Conservation (phyloP, 2,888 invertebrate genomes). For the Cremastinae sp. region DNA sequence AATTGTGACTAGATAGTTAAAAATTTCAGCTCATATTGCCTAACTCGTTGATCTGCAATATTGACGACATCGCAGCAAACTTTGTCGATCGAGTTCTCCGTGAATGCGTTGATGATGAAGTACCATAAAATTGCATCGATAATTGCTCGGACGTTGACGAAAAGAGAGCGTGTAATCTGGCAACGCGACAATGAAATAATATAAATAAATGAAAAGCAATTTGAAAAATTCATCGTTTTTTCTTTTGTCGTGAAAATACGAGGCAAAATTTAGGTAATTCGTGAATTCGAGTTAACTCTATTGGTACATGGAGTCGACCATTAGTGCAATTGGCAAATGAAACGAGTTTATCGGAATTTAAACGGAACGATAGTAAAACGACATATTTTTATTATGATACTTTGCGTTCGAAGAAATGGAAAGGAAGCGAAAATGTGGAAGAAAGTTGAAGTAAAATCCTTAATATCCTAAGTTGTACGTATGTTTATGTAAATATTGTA, state of each 20-base stretch:
- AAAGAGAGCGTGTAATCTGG: slow-evolving; percentile 33
- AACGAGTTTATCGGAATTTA: slow-evolving; percentile 58
- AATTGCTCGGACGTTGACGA: slow-evolving; percentile 45
- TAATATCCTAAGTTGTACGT: slow-evolving; percentile 76
- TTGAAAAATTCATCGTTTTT: slow-evolving; percentile 37
- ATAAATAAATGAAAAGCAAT: slow-evolving; percentile 21
- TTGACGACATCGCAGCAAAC: slow-evolving; percentile 53
- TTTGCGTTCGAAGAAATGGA: slow-evolving; percentile 63
- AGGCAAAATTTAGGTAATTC: slow-evolving; percentile 54
- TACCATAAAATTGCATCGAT: slow-evolving; percentile 39
- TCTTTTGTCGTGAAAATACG: slow-evolving; percentile 15
- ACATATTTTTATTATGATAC: slow-evolving; percentile 70
- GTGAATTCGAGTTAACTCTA: slow-evolving; percentile 48
- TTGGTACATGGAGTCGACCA: slow-evolving; percentile 33
- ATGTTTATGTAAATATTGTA: slow-evolving; percentile 79
- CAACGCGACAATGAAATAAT: slow-evolving; percentile 24
- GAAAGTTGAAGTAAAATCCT: slow-evolving; percentile 57
- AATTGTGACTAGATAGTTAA: slow-evolving; percentile 64
- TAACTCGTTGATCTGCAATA: slow-evolving; percentile 58
- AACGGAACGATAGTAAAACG: slow-evolving; percentile 59
- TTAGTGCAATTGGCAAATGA: slow-evolving; percentile 68
- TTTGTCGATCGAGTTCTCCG: slow-evolving; percentile 51
- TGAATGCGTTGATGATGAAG: slow-evolving; percentile 47
- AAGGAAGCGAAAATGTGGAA: slow-evolving; percentile 23
- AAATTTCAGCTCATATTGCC: slow-evolving; percentile 61